Evolutionary conservation across 2,888 invertebrate species (phyloP).

Genomic region (Octonoba sinensis): DNA sequence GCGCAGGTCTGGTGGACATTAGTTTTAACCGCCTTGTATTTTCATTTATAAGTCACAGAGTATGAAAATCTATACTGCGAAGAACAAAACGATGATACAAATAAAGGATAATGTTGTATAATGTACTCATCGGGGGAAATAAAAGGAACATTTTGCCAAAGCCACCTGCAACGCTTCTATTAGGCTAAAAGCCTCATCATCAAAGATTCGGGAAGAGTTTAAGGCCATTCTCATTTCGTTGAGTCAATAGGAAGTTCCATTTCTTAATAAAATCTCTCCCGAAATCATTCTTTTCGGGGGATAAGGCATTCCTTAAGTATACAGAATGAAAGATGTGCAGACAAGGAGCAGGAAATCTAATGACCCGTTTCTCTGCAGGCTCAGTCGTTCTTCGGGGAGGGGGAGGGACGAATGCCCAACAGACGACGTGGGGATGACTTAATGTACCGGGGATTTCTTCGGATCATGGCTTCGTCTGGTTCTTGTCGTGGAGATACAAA

Average conservation of each 20-base stretch:
- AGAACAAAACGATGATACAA: too few species aligned
- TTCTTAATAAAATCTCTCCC: conserved; percentile 52
- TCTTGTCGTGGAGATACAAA: background rate
- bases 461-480: conserved; percentile 8
- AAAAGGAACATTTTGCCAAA: conserved; percentile 18
- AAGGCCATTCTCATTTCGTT: conserved; percentile 46
- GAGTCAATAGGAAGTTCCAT: conserved; percentile 50
- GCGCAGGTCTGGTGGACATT: too few species aligned
- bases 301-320: conserved; percentile 37
- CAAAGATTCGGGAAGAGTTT: conserved; percentile 27
- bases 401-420: conserved; percentile 28
- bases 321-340: conserved; percentile 54
- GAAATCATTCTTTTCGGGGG: background rate
- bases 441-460: conserved; percentile 6
- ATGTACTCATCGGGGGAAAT: too few species aligned
- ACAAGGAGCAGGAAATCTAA: conserved; percentile 45
- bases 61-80: too few species aligned
- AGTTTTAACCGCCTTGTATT: too few species aligned
- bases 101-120: too few species aligned
- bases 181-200: conserved; percentile 59
- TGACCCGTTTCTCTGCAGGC: conserved; percentile 26
- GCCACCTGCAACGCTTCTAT: conserved; percentile 59
- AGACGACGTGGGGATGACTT: background rate
- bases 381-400: conserved; percentile 28
- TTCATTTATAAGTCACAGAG: too few species aligned